Percentiles rank a stretch among this genome's conserved stretches.
phyloP scores from a whole-genome alignment of 2,113 vertebrate genomes.

The Plecotus auritus region DNA sequence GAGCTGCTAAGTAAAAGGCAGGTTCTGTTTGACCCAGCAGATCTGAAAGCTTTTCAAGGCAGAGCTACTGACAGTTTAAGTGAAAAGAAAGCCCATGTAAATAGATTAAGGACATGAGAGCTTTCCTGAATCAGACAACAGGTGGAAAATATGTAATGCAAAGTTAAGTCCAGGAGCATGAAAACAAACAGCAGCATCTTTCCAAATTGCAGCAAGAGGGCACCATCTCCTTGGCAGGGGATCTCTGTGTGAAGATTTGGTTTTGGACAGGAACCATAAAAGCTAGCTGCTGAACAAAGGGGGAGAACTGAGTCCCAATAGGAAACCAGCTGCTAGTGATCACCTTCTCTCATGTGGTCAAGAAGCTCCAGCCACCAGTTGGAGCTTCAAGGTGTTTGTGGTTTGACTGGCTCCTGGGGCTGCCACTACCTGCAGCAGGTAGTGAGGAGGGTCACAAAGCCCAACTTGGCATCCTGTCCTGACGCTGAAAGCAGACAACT shows the following conservation, averaged over 20 bases:
- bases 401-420: background rate
- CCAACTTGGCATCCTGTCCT: background rate
- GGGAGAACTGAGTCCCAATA: background rate
- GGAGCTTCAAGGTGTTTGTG: background rate
- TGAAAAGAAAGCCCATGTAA: background rate
- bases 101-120: constrained; percentile 4
- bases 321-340: background rate
- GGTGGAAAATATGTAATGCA: constrained; percentile 12
- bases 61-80: background rate
- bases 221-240: background rate
- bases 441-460: background rate
- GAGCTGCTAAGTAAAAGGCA: background rate
- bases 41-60: constrained; percentile 46
- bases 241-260: background rate
- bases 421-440: background rate
- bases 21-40: background rate
- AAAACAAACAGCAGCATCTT: constrained; percentile 16
- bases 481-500: background rate
- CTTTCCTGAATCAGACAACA: constrained; percentile 4
- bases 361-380: background rate
- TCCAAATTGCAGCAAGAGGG: background rate
- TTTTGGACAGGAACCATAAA: background rate
- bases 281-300: background rate
- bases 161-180: constrained; percentile 7
- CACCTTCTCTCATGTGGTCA: background rate